These are phyloP conservation scores for Potorous gilbertii DNA, from an alignment of 2,797 vertebrate species.

Conservation along the genomic window DNA sequence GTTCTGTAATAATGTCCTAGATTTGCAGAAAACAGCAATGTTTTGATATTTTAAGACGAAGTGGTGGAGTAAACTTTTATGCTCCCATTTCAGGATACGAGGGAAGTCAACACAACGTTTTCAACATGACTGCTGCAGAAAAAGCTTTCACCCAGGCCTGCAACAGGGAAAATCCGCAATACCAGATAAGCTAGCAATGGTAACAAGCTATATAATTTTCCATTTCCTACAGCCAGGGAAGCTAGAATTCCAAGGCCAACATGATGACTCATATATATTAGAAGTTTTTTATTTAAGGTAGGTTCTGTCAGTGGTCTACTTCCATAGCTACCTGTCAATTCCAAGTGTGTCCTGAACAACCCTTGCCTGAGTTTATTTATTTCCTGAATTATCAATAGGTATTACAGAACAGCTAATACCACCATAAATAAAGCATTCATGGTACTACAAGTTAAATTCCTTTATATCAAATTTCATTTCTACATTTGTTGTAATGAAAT, in stretches of 20 bases:
- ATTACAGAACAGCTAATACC: constrained; percentile 47
- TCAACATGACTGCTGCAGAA: constrained; percentile 81
- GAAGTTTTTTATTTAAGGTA: constrained; percentile 59
- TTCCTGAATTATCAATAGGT: constrained; percentile 12
- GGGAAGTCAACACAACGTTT: constrained; percentile 81
- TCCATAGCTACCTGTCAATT: constrained; percentile 30
- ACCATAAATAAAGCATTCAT: constrained; percentile 38
- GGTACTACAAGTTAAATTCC: constrained; percentile 10
- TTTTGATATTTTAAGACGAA: constrained; percentile 87
- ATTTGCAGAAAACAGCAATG: constrained; percentile 87
- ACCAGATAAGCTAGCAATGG: constrained; percentile 88
- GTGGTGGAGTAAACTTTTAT: constrained; percentile 87
- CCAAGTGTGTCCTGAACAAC: constrained; percentile 44
- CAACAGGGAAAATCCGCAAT: constrained; percentile 89
- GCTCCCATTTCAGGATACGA: constrained; percentile 86
- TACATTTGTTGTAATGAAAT: constrained; percentile 44
- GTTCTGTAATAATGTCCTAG: constrained; percentile 88
- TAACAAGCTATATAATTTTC: constrained; percentile 82
- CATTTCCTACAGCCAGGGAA: constrained; percentile 82
- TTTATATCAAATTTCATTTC: constrained; percentile 31
- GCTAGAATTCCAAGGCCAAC: constrained; percentile 74
- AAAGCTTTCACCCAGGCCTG: constrained; percentile 87
- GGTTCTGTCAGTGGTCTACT: constrained; percentile 56
- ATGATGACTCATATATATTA: constrained; percentile 68
- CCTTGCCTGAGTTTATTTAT: constrained; percentile 59